Evolutionary conservation across 2,113 vertebrate genomes (phyloP).

Genomic region (Ceyx melanurus): DNA sequence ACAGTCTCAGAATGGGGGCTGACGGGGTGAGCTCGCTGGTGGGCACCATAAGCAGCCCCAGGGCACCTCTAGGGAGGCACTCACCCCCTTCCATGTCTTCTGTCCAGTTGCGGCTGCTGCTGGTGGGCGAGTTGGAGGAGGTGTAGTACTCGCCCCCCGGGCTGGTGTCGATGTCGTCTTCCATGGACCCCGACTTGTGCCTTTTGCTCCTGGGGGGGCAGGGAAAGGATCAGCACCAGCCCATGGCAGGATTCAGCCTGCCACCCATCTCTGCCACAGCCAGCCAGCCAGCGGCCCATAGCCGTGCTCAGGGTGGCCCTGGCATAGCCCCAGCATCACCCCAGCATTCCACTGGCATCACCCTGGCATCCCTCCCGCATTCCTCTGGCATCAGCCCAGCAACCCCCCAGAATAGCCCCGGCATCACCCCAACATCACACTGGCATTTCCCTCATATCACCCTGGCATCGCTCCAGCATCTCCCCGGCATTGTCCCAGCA

Average conservation of each 20-base stretch:
- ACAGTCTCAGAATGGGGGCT: accelerated
- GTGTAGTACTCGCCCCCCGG: slow-evolving; percentile 95
- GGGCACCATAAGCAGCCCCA: neutral
- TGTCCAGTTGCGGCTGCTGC: slow-evolving; percentile 96
- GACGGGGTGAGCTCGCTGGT: neutral
- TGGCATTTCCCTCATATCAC: too few species aligned
- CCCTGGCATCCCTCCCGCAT: accelerated
- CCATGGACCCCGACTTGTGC: slow-evolving; percentile 95
- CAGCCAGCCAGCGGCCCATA: accelerated
- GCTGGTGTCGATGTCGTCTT: slow-evolving; percentile 94
- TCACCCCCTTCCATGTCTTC: slow-evolving; percentile 98
- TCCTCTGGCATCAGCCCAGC: accelerated
- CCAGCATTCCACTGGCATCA: neutral
- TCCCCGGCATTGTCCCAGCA: too few species aligned
- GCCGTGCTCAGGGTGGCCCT: accelerated
- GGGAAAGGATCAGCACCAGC: neutral
- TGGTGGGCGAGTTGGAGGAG: slow-evolving; percentile 93
- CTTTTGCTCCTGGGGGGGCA: slow-evolving; percentile 87
- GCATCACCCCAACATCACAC: too few species aligned
- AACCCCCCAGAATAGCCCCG: too few species aligned
- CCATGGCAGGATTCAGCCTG: accelerated
- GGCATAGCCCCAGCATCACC: neutral
- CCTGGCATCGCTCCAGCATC: too few species aligned
- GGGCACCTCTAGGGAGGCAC: neutral
- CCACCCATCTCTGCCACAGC: accelerated